A percentile compares a stretch with the other conserved stretches of the same genome.
Conservation (phyloP, 92 coral and sea anemone species). For the Umimayanthus chanpuru region DNA sequence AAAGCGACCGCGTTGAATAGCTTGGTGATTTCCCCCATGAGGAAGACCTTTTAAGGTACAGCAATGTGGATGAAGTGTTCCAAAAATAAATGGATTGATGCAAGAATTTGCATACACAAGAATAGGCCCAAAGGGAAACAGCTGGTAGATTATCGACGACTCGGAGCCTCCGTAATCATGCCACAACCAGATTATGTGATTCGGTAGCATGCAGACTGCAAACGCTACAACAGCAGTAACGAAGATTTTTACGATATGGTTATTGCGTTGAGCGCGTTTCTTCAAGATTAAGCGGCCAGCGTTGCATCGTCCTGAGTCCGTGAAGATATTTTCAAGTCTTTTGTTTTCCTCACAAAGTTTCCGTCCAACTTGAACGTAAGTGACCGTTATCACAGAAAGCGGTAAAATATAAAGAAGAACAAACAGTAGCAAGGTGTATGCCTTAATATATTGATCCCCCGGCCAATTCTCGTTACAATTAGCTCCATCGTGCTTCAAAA, state of each 20-base stretch:
- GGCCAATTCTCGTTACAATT: conserved; percentile 73
- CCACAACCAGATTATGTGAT: conserved; percentile 95
- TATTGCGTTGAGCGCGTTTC: conserved; percentile 72
- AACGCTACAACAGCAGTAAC: conserved; percentile 83
- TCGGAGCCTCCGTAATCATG: conserved; percentile 67
- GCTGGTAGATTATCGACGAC: conserved; percentile 56
- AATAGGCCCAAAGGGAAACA: conserved; percentile 78
- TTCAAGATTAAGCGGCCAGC: conserved; percentile 58
- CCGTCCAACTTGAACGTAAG: conserved; percentile 48
- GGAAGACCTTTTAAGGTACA: neutral
- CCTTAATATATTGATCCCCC: conserved; percentile 41
- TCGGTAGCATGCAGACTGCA: conserved; percentile 89
- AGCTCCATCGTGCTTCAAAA: conserved; percentile 39
- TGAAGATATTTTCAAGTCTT: conserved; percentile 19
- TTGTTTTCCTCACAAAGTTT: conserved; percentile 49
- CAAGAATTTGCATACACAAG: conserved; percentile 86
- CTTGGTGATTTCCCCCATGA: neutral
- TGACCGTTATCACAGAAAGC: conserved; percentile 46
- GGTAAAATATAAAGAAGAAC: conserved; percentile 59
- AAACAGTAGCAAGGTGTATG: conserved; percentile 55
- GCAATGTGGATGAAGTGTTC: conserved; percentile 78
- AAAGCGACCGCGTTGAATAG: conserved; percentile 1
- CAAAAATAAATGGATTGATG: conserved; percentile 94
- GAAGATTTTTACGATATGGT: conserved; percentile 82
- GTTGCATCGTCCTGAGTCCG: conserved; percentile 51